These are phyloP conservation scores for Myathropa florea DNA, from an alignment of 2,888 invertebrate genomes.

Conservation along the genomic window DNA sequence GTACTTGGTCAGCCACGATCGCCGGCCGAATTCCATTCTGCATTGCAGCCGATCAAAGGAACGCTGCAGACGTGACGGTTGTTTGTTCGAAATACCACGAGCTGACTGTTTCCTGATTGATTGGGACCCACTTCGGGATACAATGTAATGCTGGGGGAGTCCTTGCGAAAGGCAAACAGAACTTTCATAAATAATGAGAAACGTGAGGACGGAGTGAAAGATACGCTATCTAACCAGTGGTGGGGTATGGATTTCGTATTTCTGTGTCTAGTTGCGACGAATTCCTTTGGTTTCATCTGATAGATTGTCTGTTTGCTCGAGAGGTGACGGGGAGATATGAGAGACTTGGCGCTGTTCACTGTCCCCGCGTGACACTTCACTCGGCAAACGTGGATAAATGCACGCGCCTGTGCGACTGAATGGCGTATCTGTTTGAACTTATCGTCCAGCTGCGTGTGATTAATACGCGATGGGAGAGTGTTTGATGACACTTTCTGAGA, in stretches of 20 bases:
- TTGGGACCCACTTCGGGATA: not conserved
- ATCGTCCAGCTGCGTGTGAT: constrained; percentile 29
- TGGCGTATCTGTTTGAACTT: constrained; percentile 14
- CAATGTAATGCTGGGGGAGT: not conserved
- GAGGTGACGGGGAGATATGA: not conserved
- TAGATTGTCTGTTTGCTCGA: not conserved
- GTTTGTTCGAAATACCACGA: constrained; percentile 9
- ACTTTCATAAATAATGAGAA: not conserved
- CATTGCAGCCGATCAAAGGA: not conserved
- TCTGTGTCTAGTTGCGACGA: not conserved
- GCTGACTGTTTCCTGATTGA: not conserved
- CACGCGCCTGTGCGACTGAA: not conserved
- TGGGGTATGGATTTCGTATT: not conserved
- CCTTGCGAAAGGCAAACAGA: not conserved
- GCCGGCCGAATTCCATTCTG: not conserved
- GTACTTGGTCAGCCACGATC: not conserved
- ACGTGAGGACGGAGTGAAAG: not conserved
- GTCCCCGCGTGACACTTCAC: constrained; percentile 18
- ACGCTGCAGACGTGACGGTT: not conserved
- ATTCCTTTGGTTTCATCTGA: not conserved
- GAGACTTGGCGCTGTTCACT: not conserved
- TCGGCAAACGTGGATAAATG: too few species aligned
- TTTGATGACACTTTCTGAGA: not conserved
- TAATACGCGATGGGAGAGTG: not conserved
- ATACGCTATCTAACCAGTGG: not conserved